Conservation (phyloP, 2,113 vertebrate species). For the Perognathus longimembris region DNA sequence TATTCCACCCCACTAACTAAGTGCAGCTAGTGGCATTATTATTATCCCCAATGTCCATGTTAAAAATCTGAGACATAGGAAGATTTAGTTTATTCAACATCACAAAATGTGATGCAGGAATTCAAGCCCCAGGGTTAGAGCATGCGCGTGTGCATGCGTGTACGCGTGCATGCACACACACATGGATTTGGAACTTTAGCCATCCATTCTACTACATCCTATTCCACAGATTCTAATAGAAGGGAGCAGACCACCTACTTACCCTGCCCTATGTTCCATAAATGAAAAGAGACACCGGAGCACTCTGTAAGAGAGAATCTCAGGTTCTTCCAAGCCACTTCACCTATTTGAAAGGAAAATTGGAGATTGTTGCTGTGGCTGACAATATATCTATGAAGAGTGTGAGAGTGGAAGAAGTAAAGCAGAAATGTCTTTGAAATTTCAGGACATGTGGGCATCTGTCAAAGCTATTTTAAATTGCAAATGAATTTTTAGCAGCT, state of each 20-base stretch:
- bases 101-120: neutral
- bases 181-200: neutral
- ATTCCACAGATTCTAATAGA: neutral
- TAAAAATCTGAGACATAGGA: neutral
- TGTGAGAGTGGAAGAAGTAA: neutral
- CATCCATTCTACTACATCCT: neutral
- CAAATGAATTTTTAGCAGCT: neutral
- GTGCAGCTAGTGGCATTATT: neutral
- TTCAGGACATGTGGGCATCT: neutral
- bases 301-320: neutral
- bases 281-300: neutral
- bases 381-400: neutral
- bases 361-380: neutral
- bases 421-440: neutral
- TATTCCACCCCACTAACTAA: neutral
- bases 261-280: neutral
- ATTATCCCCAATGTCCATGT: too few relatives aligned
- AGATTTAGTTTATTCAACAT: neutral
- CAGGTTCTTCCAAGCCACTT: neutral
- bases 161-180: too few relatives aligned
- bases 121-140: neutral
- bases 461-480: constrained; percentile 20
- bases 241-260: neutral
- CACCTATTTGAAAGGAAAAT: neutral
- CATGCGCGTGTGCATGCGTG: too few relatives aligned